Evolutionary conservation across 2,797 vertebrate genomes (phyloP), one percentile per base, ranked within the genome.

Genomic region (Luscinia luscinia): DNA sequence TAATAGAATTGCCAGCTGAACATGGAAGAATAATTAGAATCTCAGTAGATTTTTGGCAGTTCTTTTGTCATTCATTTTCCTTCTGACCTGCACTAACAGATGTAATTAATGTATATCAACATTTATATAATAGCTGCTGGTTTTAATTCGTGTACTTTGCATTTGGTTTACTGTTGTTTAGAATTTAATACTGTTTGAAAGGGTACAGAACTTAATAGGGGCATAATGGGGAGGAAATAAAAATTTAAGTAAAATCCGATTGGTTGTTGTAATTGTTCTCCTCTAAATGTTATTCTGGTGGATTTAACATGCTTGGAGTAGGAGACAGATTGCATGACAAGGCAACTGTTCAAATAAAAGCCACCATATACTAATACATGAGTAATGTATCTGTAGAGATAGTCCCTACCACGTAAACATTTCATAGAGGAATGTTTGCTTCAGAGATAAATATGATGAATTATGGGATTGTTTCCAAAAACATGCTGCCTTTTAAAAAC

Each of bases 291-390:
- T 80, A 11, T n/a, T 80, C 21, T 64, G 43, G 22, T 83, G 70
- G 28, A 32, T 87, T 85, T 46, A 68, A 38, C 2, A 0, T 51
- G 15, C 87, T 92, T 77, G 46, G 57, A 84, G 13, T 72, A 92
- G 74, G 55, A 82, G 30, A 62, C 38, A 89, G 68, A 58, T 72
- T 78, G 57, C 85, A 18, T 89, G 83, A 72, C 49, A 90, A 89
- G 84, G 76, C 46, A 74, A 46, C 72, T 87, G 68, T 78, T 95
- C 22, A 72, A 87, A 85, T 81, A 68, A 82, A 90, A 64, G 67
- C 21, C 40, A 78, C 36, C 6, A 0, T 80, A 32, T 55, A 27
- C 30, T 64, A 74, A 61, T 74, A n/a, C 10, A 20, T 15, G 61
- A 90, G 54, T 54, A 54, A 26, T 59, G 7, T 85, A 23, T 84